phyloP scores from a whole-genome alignment of 2,113 vertebrate species.

The Addax nasomaculatus region DNA sequence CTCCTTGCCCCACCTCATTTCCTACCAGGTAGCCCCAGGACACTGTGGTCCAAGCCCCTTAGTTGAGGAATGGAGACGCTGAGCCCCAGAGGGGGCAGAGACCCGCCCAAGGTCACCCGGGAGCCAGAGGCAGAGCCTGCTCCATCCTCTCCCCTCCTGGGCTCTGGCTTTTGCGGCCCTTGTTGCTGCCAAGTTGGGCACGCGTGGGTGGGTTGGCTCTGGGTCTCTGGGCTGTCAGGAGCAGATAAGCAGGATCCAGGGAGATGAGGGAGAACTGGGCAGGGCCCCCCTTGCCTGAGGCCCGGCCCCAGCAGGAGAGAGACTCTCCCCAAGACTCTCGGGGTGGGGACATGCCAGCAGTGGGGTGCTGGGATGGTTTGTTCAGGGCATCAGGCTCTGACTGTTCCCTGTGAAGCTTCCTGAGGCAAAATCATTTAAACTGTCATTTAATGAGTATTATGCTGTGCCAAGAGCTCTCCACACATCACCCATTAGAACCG shows the following conservation, averaged over 20 bases:
- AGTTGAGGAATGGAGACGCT: not conserved
- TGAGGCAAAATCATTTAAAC: conserved; percentile 15
- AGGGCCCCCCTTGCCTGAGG: not conserved
- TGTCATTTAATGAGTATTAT: conserved; percentile 10
- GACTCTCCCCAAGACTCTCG: not conserved
- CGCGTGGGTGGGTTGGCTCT: not conserved
- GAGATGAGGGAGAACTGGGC: not conserved
- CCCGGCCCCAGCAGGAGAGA: not conserved
- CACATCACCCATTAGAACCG: not conserved
- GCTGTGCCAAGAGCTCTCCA: not conserved
- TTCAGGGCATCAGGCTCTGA: not conserved
- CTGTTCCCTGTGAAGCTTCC: not conserved
- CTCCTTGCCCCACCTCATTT: not conserved
- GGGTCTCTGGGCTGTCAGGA: not conserved
- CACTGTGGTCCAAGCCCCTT: not conserved
- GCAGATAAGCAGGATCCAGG: conserved; percentile 35
- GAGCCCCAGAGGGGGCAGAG: not conserved
- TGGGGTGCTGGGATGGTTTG: not conserved
- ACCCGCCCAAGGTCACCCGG: not conserved
- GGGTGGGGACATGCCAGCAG: not conserved
- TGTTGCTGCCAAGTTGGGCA: conserved; percentile 44
- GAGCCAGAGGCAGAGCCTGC: not conserved
- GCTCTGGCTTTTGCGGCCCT: not conserved
- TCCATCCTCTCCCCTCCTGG: not conserved
- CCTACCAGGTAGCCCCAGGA: not conserved